These are phyloP conservation scores for Gryllus bimaculatus DNA, from an alignment of 1,140 invertebrate species.

Conservation along the genomic window DNA sequence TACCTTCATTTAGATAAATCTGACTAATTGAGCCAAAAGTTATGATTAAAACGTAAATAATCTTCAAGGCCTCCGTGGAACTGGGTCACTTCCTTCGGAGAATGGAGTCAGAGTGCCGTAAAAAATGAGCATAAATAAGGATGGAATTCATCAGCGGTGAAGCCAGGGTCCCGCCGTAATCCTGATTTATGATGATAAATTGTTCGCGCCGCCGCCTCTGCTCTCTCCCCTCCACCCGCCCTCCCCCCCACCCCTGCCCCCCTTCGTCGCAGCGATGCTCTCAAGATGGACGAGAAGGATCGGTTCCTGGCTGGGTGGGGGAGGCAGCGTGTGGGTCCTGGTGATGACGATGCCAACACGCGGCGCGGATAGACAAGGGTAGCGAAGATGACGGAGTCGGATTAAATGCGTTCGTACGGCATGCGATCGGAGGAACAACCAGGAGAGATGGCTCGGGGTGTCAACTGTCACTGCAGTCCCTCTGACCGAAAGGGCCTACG, in stretches of 20 bases:
- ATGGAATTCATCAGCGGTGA: not conserved
- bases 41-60: not conserved
- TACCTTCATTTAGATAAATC: not conserved
- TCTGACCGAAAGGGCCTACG: too few relatives aligned
- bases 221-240: not conserved
- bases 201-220: not conserved
- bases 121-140: constrained; percentile 1
- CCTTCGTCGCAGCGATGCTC: not conserved
- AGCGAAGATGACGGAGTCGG: too few relatives aligned
- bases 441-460: too few relatives aligned
- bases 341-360: too few relatives aligned
- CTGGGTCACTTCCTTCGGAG: not conserved
- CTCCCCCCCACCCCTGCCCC: too few relatives aligned
- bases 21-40: not conserved
- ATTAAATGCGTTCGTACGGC: too few relatives aligned
- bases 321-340: too few relatives aligned
- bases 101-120: not conserved
- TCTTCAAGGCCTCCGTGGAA: not conserved
- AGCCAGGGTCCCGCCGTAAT: not conserved
- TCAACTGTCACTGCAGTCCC: too few relatives aligned
- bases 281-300: too few relatives aligned
- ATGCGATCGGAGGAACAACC: too few relatives aligned
- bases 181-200: constrained; percentile 5
- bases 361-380: too few relatives aligned
- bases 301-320: too few relatives aligned